phyloP scores from a whole-genome alignment of 2,113 vertebrate genomes.

The Chascanopsetta lugubris region DNA sequence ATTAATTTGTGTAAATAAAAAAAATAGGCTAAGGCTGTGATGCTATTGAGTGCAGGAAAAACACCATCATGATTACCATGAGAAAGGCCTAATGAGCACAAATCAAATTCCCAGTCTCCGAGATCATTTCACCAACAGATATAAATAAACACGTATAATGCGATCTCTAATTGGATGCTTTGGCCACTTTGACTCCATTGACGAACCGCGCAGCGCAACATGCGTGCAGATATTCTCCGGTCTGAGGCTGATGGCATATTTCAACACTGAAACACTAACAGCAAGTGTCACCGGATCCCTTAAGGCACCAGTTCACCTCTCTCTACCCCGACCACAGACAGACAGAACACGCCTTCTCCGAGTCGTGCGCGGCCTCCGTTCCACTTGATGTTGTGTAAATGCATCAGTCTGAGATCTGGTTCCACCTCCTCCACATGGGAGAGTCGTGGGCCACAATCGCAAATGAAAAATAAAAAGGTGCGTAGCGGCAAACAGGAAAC shows the following conservation, averaged over 20 bases:
- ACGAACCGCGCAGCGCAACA: slow-evolving; percentile 11
- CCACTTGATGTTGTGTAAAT: slow-evolving; percentile 37
- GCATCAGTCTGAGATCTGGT: slow-evolving; percentile 8
- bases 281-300: slow-evolving; percentile 56
- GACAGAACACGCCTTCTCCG: slow-evolving; percentile 34
- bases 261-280: slow-evolving; percentile 53
- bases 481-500: background rate
- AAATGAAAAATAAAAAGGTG: background rate
- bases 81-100: no score
- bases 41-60: background rate
- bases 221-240: background rate
- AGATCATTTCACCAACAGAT: no score
- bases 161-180: background rate
- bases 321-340: slow-evolving; percentile 54
- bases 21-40: background rate
- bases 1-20: background rate
- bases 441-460: background rate
- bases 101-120: no score
- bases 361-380: slow-evolving; percentile 50
- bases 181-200: background rate
- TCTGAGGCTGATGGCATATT: slow-evolving; percentile 28
- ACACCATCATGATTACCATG: no score
- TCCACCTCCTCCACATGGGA: slow-evolving; percentile 18
- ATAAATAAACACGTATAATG: background rate
- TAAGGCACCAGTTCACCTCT: slow-evolving; percentile 57